These are phyloP conservation scores for Dicrostonyx torquatus DNA, from an alignment of 2,797 vertebrate species.

Conservation along the genomic window DNA sequence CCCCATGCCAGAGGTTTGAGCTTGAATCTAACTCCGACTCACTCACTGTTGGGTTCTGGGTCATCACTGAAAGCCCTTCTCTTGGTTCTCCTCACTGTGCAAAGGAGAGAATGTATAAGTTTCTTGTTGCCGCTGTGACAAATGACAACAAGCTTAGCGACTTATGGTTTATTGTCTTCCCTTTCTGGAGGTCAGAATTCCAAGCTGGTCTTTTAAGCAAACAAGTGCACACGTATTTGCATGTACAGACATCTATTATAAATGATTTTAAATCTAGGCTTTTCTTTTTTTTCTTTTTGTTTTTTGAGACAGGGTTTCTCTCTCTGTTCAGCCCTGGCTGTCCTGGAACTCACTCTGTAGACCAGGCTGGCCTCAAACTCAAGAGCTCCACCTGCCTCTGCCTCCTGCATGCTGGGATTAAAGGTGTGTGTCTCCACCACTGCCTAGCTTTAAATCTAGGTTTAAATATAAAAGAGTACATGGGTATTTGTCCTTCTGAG, in stretches of 20 bases:
- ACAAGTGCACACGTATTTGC: not conserved
- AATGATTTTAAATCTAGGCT: not conserved
- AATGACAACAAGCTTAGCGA: not conserved
- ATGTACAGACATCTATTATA: not conserved
- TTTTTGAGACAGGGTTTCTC: not conserved
- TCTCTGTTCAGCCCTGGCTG: not conserved
- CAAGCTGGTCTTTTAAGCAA: not conserved
- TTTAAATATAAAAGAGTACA: not conserved
- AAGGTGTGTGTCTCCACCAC: not conserved
- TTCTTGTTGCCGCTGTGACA: not conserved
- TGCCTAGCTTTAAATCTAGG: not conserved
- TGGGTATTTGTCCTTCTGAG: not conserved
- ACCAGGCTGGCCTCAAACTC: not conserved
- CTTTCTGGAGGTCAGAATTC: not conserved
- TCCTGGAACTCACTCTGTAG: not conserved
- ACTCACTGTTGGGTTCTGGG: not conserved
- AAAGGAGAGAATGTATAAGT: not conserved
- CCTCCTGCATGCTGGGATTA: not conserved
- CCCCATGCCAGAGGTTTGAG: not conserved
- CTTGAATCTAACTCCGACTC: not conserved
- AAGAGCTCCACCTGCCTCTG: not conserved
- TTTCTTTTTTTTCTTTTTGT: not conserved
- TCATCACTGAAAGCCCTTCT: fast-evolving
- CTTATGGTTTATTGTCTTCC: not conserved
- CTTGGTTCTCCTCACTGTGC: not conserved